Conservation (phyloP, 1,140 invertebrate genomes). For the Aleiodes sp. region DNA sequence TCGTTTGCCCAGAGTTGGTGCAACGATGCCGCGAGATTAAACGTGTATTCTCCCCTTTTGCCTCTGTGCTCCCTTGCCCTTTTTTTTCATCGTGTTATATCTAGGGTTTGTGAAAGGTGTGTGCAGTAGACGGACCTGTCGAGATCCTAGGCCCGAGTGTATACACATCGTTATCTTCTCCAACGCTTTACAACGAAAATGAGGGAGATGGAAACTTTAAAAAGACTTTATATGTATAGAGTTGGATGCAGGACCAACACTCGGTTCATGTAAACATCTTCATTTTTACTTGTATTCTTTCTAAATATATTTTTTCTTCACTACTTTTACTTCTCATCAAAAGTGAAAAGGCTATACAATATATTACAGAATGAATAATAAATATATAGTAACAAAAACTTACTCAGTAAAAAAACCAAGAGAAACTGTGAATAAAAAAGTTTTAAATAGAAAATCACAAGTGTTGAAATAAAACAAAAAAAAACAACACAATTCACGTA, state of each 20-base stretch:
- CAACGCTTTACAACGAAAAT: slow-evolving; percentile 12
- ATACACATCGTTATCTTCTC: slow-evolving; percentile 46
- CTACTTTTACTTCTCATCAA: neutral
- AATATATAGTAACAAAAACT: too few relatives aligned
- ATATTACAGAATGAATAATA: too few relatives aligned
- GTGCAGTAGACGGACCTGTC: neutral
- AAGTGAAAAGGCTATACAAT: too few relatives aligned
- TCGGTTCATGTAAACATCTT: slow-evolving; percentile 10
- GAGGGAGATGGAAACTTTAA: neutral
- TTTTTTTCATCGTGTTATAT: slow-evolving; percentile 7
- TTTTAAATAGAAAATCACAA: neutral
- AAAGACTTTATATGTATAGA: slow-evolving; percentile 5
- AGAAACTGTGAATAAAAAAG: too few relatives aligned
- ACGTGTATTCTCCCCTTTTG: slow-evolving; percentile 22
- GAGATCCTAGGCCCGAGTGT: neutral
- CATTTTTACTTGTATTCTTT: neutral
- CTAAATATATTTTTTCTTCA: neutral
- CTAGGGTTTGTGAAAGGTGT: neutral
- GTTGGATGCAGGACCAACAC: neutral
- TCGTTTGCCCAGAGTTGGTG: slow-evolving; percentile 20
- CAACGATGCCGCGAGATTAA: slow-evolving; percentile 36
- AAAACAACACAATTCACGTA: neutral
- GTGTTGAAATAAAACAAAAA: neutral
- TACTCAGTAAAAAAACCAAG: too few relatives aligned
- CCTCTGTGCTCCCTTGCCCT: slow-evolving; percentile 2